These are phyloP conservation scores for Lophotriccus pileatus DNA, from an alignment of 2,797 vertebrate species.

Conservation along the genomic window DNA sequence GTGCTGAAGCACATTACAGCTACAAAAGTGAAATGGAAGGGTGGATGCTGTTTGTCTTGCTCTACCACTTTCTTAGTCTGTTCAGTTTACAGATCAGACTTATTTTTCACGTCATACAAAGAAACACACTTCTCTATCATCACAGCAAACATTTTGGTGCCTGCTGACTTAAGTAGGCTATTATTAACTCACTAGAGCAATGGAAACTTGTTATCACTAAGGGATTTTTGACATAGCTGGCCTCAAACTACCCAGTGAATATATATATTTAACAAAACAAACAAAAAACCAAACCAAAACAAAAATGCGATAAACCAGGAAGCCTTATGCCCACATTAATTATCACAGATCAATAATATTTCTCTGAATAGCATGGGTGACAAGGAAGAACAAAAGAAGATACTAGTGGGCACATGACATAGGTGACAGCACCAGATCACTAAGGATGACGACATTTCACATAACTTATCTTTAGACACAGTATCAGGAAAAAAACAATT, in stretches of 20 bases:
- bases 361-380: background rate
- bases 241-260: background rate
- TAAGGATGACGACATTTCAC: background rate
- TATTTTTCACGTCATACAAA: background rate
- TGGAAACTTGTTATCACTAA: constrained; percentile 40
- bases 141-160: background rate
- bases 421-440: background rate
- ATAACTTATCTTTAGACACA: background rate
- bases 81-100: background rate
- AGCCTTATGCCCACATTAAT: background rate
- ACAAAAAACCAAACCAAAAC: too few relatives aligned
- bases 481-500: background rate
- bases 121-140: background rate
- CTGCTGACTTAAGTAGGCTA: constrained; percentile 17
- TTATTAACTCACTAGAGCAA: constrained; percentile 44
- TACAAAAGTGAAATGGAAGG: background rate
- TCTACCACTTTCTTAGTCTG: constrained; percentile 16
- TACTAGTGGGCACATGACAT: background rate
- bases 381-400: background rate
- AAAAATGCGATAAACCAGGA: background rate
- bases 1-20: background rate
- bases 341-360: background rate
- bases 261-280: background rate
- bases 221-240: constrained; percentile 23
- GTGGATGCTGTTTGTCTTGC: constrained; percentile 25